Base-by-base conservation (phyloP, 2,113 vertebrate species). In the Gallinago undulata region DNA sequence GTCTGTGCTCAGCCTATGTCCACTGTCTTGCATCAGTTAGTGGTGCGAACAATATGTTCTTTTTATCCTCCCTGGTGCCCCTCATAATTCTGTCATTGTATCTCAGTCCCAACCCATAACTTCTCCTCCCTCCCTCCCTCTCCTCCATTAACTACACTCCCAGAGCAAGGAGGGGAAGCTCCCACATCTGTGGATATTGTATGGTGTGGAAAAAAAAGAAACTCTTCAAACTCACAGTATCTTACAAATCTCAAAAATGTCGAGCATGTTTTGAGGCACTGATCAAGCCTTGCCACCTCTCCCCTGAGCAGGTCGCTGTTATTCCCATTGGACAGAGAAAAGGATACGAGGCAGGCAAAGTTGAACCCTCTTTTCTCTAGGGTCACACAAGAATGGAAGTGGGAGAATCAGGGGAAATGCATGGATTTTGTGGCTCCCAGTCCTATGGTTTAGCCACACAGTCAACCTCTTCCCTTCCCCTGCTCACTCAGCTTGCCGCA, bases 1-100 rank as follows among this genome's bases (percentile, higher is more conserved):
- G 77, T 84, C 63, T 92, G 67, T 76, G 89, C 2, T 2, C 63
- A 69, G 93, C 55, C 74, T 79, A 75, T 41, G 69, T 86, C 64
- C 84, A 81, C 68, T 81, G 92, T 68, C 66, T 93, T 87, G 57
- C 89, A 89, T 87, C 89, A 86, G 56, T 91, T 41, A 94, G 80
- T 85, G 79, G 89, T 93, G 80, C 75, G 77, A 93, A 96, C 80
- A 94, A 33, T 81, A 70, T 25, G 66, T 89, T 94, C 73, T 50
- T 94, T 94, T 79, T 30, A 64, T 57, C 50, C 51, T 75, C 63
- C 63, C 35, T 70, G 51, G 41, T 75, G 28, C 57, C 60, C 41
- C 90, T 92, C 70, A 45, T 87, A 95, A 95, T 89, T 92, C 91
- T 95, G 89, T 92, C 91, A 84, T n/a, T 87, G 74, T 73, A 89